A percentile compares a stretch with the other conserved stretches of the same genome.
Evolutionary conservation across 2,888 invertebrate species (phyloP).

Genomic region (Oligia fasciuncula): DNA sequence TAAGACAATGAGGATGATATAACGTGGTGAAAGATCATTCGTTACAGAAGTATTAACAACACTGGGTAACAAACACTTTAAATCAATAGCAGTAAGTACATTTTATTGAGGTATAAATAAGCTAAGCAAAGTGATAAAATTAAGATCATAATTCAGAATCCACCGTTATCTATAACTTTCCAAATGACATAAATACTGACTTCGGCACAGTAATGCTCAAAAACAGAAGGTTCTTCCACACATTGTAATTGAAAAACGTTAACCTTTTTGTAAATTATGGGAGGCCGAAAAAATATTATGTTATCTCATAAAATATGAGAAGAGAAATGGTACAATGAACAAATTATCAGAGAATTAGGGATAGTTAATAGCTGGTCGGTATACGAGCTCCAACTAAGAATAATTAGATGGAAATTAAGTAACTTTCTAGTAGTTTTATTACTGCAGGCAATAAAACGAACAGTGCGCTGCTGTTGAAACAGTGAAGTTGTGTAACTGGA

Average conservation of each 20-base stretch:
- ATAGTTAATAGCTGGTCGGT: conserved; percentile 36
- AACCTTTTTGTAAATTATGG: conserved; percentile 14
- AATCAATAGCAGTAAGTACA: too few species aligned
- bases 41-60: background rate
- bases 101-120: background rate
- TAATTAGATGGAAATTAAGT: conserved; percentile 51
- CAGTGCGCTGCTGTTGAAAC: conserved; percentile 22
- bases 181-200: conserved; percentile 33
- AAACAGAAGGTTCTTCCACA: conserved; percentile 22
- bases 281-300: background rate
- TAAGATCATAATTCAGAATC: conserved; percentile 13
- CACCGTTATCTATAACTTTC: background rate
- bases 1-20: background rate
- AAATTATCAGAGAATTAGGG: conserved; percentile 30
- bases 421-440: conserved; percentile 49
- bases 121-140: background rate
- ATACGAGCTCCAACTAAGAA: conserved; percentile 32
- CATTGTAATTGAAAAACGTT: conserved; percentile 42
- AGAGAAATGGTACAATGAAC: conserved; percentile 23
- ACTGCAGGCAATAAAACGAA: conserved; percentile 41
- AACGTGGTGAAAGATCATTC: background rate
- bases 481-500: conserved; percentile 45
- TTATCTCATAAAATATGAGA: conserved; percentile 25
- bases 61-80: background rate
- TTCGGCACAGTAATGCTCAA: background rate